Percentiles rank a stretch among this genome's conserved stretches.
Conservation (phyloP, 2,888 invertebrate genomes). For the Drosophila melanosoma region DNA sequence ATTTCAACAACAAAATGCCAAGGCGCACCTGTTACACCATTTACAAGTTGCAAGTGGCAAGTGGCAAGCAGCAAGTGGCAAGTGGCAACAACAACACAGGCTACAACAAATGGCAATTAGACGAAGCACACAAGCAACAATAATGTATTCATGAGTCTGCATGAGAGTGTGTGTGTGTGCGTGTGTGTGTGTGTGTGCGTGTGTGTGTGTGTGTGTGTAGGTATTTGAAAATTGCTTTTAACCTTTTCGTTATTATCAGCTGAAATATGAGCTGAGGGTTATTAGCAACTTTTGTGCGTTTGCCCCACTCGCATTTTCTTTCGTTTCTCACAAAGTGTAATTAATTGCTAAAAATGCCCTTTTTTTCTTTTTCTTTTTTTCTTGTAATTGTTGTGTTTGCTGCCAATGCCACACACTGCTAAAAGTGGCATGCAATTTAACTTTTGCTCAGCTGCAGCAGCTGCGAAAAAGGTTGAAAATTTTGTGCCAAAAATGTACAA, state of each 20-base stretch:
- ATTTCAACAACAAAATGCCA: constrained; percentile 64
- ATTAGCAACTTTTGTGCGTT: constrained; percentile 46
- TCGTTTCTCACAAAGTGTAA: constrained; percentile 52
- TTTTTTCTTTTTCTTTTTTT: constrained; percentile 21
- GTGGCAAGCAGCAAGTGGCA: too few relatives aligned
- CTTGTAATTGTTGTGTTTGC: constrained; percentile 10
- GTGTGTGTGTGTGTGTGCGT: too few relatives aligned
- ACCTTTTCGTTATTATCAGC: constrained; percentile 68
- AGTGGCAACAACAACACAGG: constrained; percentile 25
- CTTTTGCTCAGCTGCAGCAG: constrained; percentile 51
- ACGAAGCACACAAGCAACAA: constrained; percentile 39
- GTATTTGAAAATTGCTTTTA: constrained; percentile 47
- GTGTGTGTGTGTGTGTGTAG: too few relatives aligned
- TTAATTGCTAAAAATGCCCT: constrained; percentile 65
- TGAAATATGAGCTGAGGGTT: constrained; percentile 71
- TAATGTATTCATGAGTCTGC: constrained; percentile 65
- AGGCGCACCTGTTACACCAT: constrained; percentile 73
- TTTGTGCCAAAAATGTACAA: constrained; percentile 46
- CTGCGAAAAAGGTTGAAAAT: constrained; percentile 46
- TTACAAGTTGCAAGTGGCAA: constrained; percentile 7
- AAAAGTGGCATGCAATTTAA: constrained; percentile 58
- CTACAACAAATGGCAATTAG: constrained; percentile 70
- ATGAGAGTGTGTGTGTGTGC: background rate
- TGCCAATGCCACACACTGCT: constrained; percentile 13
- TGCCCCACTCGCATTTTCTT: constrained; percentile 21